Percentiles rank a stretch among this genome's conserved stretches.
These are phyloP conservation scores for Sarcophaga rosellei DNA, from an alignment of 2,888 invertebrate genomes.

Conservation along the genomic window DNA sequence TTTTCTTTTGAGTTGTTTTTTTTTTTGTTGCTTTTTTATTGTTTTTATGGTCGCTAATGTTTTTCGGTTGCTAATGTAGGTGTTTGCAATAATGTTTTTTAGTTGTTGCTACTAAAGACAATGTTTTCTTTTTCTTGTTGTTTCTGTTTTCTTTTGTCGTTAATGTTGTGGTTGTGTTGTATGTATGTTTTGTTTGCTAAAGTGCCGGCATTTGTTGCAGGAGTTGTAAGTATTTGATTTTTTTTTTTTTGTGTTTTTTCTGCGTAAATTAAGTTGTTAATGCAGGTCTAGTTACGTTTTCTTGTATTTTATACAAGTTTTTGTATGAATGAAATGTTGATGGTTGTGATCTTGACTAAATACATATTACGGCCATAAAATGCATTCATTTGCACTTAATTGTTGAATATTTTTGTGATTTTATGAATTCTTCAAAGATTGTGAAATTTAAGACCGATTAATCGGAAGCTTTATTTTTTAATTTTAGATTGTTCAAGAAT, in stretches of 20 bases:
- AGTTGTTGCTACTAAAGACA: constrained; percentile 45
- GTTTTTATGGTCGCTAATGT: constrained; percentile 4
- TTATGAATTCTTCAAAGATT: too few species aligned
- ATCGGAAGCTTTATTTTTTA: too few species aligned
- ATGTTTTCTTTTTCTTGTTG: constrained; percentile 18
- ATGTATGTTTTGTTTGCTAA: constrained; percentile 34
- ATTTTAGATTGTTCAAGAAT: too few species aligned
- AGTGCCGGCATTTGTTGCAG: constrained; percentile 43
- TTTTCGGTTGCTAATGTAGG: constrained; percentile 44
- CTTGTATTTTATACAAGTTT: neutral
- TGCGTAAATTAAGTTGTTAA: neutral
- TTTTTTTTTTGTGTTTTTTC: neutral
- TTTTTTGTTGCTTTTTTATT: constrained; percentile 28
- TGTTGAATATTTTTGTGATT: too few species aligned
- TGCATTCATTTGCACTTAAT: neutral
- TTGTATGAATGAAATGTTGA: neutral
- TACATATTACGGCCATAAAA: neutral
- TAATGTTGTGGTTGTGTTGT: constrained; percentile 18
- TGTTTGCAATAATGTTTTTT: constrained; percentile 63
- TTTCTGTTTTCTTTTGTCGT: constrained; percentile 6
- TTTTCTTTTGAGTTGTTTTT: constrained; percentile 62
- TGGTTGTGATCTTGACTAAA: neutral
- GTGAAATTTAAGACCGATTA: too few species aligned
- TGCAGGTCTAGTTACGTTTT: neutral
- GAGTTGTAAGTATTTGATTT: neutral